A percentile compares a stretch with the other conserved stretches of the same genome.
These are phyloP conservation scores for Hydractinia echinata DNA, from an alignment of 30 jellyfish, hydroid and myxozoan genomes.

Conservation along the genomic window DNA sequence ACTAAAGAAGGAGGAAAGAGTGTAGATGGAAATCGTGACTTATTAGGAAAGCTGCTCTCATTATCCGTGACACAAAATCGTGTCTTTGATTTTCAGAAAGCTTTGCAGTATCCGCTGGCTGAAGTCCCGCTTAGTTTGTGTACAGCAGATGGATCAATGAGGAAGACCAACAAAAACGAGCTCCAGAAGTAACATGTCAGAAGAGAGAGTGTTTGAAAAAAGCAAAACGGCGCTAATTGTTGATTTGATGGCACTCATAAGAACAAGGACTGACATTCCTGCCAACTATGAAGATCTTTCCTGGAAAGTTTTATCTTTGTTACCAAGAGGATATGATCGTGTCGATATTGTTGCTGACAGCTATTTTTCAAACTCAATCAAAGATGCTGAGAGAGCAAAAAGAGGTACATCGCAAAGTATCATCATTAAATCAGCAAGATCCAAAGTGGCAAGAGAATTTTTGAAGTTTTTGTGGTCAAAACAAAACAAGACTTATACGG, in stretches of 20 bases:
- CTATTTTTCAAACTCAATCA: slow-evolving; percentile 14
- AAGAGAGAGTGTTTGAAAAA: too few species aligned
- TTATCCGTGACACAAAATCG: too few species aligned
- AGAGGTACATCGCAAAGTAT: background rate
- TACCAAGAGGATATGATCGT: slow-evolving; percentile 15
- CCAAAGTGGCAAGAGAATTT: slow-evolving; percentile 16
- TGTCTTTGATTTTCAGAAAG: too few species aligned
- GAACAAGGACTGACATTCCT: background rate
- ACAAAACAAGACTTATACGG: background rate
- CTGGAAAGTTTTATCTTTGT: background rate
- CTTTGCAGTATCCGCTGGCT: too few species aligned
- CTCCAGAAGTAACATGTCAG: background rate
- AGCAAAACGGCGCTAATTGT: background rate
- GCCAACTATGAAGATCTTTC: background rate
- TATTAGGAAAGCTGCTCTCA: too few species aligned
- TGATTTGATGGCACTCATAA: background rate
- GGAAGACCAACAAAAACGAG: background rate
- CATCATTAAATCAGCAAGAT: background rate
- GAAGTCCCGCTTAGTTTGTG: background rate
- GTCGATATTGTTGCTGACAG: slow-evolving; percentile 21
- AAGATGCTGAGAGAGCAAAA: slow-evolving; percentile 19
- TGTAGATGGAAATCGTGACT: too few species aligned
- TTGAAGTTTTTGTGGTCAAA: slow-evolving; percentile 6
- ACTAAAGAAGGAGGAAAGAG: too few species aligned
- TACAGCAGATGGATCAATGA: too few species aligned